Conservation (phyloP, 2,888 invertebrate genomes). For the Cabera pusaria region DNA sequence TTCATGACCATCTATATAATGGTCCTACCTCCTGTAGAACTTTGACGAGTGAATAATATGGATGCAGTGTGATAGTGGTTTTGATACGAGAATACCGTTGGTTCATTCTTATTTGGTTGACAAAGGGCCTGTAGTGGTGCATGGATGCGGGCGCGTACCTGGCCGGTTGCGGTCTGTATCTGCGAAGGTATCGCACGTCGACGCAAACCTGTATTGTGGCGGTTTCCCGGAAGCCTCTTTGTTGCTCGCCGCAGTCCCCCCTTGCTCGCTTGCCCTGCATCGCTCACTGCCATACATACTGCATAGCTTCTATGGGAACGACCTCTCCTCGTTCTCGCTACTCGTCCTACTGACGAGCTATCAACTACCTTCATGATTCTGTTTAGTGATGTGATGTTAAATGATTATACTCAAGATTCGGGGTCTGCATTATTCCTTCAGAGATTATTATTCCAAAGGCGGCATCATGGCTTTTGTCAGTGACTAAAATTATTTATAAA, state of each 20-base stretch:
- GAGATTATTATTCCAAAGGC: no score
- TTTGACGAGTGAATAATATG: no score
- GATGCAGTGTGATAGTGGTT: no score
- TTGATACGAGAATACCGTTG: constrained; percentile 50
- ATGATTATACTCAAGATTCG: no score
- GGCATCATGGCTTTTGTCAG: no score
- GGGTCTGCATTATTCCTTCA: no score
- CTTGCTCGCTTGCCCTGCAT: constrained; percentile 39
- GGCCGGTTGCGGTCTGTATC: constrained; percentile 67
- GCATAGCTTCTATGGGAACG: constrained; percentile 53
- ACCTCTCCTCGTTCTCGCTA: constrained; percentile 42
- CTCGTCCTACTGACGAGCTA: no score
- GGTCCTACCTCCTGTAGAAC: no score
- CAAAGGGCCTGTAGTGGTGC: constrained; percentile 54
- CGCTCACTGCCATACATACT: constrained; percentile 38
- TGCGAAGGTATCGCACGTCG: constrained; percentile 82
- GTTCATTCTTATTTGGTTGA: constrained; percentile 57
- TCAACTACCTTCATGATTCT: no score
- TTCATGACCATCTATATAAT: no score
- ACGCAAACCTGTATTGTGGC: constrained; percentile 81
- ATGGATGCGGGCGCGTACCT: constrained; percentile 52
- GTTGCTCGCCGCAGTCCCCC: constrained; percentile 64
- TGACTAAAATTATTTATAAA: no score
- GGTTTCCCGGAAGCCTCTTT: constrained; percentile 80
- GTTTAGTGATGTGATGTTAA: no score